Evolutionary conservation across 2,797 vertebrate genomes (phyloP).

Genomic region (Fringilla coelebs): DNA sequence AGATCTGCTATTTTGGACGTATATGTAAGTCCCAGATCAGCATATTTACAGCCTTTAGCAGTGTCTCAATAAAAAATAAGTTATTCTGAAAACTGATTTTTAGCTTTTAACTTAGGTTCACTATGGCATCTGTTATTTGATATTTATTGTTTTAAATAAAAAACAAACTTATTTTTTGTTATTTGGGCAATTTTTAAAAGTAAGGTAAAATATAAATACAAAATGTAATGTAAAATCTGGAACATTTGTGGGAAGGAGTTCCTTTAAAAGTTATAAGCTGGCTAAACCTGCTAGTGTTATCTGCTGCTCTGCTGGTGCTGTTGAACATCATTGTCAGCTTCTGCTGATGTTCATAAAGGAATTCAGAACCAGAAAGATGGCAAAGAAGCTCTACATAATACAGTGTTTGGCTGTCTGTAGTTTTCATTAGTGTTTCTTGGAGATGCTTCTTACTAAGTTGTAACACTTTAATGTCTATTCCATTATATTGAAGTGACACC

Average conservation of each 20-base stretch:
- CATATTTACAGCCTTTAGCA: neutral
- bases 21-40: fast-evolving
- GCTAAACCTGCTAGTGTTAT: neutral
- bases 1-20: neutral
- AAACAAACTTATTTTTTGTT: neutral
- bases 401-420: neutral
- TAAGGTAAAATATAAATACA: neutral
- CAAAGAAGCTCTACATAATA: neutral
- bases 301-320: neutral
- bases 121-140: neutral
- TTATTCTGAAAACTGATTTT: neutral
- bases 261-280: neutral
- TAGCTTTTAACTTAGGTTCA: neutral
- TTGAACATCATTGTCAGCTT: neutral
- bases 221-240: neutral
- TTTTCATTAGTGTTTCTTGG: neutral
- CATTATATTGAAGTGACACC: neutral
- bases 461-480: neutral
- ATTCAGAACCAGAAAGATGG: neutral
- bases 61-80: neutral
- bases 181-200: neutral
- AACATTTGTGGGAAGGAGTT: neutral
- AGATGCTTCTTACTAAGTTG: neutral
- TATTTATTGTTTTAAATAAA: neutral
- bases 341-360: neutral